Conservation (phyloP, 2,888 invertebrate genomes). For the Rhingia campestris region DNA sequence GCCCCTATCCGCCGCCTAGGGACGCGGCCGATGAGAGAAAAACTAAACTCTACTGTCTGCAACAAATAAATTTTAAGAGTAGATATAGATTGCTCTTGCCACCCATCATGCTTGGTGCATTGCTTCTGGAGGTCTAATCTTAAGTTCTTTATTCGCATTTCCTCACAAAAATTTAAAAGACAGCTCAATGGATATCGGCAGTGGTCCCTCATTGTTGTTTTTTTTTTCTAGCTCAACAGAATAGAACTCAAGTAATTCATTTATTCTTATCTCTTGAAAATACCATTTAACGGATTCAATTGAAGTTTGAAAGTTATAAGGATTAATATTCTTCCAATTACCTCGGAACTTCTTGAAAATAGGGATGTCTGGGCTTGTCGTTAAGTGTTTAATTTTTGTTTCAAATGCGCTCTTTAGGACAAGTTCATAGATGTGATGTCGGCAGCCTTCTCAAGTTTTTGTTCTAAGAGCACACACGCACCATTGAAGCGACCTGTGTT, state of each 20-base stretch:
- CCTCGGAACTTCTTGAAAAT: constrained; percentile 32
- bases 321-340: constrained; percentile 12
- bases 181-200: too few species aligned
- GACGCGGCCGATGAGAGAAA: too few species aligned
- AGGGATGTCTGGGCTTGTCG: constrained; percentile 75
- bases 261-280: too few species aligned
- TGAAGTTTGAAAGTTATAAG: neutral
- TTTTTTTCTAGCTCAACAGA: too few species aligned
- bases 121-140: constrained; percentile 65
- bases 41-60: too few species aligned
- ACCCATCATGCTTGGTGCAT: constrained; percentile 77
- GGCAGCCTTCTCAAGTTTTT: constrained; percentile 24
- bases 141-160: constrained; percentile 46
- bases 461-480: constrained; percentile 74
- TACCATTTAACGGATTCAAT: too few species aligned
- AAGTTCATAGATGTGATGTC: constrained; percentile 72
- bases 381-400: constrained; percentile 71
- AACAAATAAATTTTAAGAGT: constrained; percentile 72
- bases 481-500: constrained; percentile 75
- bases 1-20: too few species aligned
- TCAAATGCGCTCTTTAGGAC: constrained; percentile 74
- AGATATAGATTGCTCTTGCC: constrained; percentile 77
- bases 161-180: constrained; percentile 34
- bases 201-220: too few species aligned
- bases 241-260: too few species aligned